A percentile compares a stretch with the other conserved stretches of the same genome.
Evolutionary conservation across 2,113 vertebrate species (phyloP).

Genomic region (Phrynocephalus versicolor): DNA sequence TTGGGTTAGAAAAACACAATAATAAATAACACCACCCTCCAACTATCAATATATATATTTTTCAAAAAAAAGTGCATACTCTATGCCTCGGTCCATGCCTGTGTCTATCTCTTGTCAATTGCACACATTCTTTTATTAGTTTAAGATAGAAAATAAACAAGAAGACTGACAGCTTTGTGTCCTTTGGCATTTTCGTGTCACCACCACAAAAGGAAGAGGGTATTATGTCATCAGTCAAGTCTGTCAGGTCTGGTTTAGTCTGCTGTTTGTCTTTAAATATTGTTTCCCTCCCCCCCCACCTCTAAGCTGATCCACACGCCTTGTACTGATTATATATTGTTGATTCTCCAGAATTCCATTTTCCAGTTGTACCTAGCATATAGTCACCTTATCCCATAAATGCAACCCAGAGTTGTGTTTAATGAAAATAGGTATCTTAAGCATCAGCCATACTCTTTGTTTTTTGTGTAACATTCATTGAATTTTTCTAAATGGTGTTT

Average conservation of each 20-base stretch:
- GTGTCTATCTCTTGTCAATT: conserved; percentile 64
- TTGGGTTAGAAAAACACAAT: conserved; percentile 32
- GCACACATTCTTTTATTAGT: conserved; percentile 72
- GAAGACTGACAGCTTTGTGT: conserved; percentile 75
- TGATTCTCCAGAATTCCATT: conserved; percentile 43
- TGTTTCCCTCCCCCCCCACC: conserved; percentile 59
- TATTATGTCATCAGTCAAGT: conserved; percentile 75
- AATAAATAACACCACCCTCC: conserved; percentile 52
- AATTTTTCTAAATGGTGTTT: not conserved
- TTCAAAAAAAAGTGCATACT: conserved; percentile 43
- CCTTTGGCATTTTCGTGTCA: conserved; percentile 76
- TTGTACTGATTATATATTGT: conserved; percentile 45
- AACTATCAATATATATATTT: conserved; percentile 51
- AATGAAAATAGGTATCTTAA: not conserved
- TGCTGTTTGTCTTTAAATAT: conserved; percentile 60
- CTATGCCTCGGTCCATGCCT: conserved; percentile 44
- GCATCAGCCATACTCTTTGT: not conserved
- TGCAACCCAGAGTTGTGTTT: not conserved
- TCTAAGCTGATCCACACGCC: conserved; percentile 43
- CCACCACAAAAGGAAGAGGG: conserved; percentile 62
- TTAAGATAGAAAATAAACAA: conserved; percentile 76
- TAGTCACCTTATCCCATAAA: not conserved
- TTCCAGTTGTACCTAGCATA: not conserved
- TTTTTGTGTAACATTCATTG: not conserved
- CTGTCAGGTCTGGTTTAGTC: conserved; percentile 68